A percentile compares a stretch with the other conserved stretches of the same genome.
Evolutionary conservation across 2,888 invertebrate species (phyloP).

Genomic region (Lycocerus yunnanus): DNA sequence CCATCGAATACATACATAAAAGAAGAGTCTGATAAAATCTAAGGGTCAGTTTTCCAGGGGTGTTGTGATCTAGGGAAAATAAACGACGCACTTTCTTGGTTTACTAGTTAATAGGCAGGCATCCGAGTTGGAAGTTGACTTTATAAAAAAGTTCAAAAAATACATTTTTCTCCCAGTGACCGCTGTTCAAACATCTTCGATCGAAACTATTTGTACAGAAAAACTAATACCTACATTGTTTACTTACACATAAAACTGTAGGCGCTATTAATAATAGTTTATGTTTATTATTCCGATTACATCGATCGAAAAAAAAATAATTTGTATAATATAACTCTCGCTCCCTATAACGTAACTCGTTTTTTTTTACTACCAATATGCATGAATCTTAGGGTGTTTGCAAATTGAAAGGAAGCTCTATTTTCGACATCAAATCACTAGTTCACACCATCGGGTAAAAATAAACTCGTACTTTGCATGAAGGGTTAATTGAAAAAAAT

Average conservation of each 20-base stretch:
- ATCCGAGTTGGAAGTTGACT: constrained; percentile 42
- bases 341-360: not conserved
- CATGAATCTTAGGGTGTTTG: not conserved
- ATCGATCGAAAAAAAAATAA: not conserved
- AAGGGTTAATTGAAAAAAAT: not conserved
- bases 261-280: not conserved
- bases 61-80: constrained; percentile 52
- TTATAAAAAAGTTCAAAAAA: constrained; percentile 45
- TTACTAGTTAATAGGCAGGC: constrained; percentile 54
- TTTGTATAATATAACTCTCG: not conserved
- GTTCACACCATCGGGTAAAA: not conserved
- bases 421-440: not conserved
- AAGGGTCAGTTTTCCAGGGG: constrained; percentile 51
- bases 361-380: not conserved
- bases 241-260: not conserved
- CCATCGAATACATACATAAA: constrained; percentile 54
- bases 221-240: constrained; percentile 2
- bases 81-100: constrained; percentile 50
- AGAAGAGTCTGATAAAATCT: constrained; percentile 55
- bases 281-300: not conserved
- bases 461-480: not conserved
- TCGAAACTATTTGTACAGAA: constrained; percentile 3
- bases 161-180: constrained; percentile 4
- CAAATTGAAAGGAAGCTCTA: not conserved
- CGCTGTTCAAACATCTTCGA: constrained; percentile 6